Evolutionary conservation across 2,113 vertebrate species (phyloP).

Genomic region (Saguinus midas): DNA sequence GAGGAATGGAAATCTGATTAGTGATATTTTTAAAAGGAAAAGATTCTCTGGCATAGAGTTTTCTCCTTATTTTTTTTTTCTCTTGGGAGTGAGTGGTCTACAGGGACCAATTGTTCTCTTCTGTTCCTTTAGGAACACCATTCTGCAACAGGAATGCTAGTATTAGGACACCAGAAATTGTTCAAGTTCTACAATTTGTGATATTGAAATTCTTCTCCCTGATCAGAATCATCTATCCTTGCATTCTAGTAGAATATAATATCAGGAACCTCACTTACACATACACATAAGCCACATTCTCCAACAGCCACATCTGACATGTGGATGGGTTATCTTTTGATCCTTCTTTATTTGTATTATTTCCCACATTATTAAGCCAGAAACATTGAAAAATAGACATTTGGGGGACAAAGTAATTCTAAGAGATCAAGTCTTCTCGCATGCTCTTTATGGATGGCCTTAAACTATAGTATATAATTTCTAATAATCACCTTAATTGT

Average conservation of each 20-base stretch:
- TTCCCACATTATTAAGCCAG: not conserved
- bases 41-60: not conserved
- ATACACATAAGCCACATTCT: not conserved
- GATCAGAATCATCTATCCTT: not conserved
- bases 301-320: not conserved
- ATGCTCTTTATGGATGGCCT: not conserved
- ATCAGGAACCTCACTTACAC: not conserved
- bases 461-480: not conserved
- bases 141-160: not conserved
- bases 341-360: not conserved
- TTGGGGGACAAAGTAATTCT: not conserved
- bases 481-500: conserved; percentile 28
- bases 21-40: not conserved
- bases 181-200: not conserved
- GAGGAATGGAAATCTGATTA: not conserved
- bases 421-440: not conserved
- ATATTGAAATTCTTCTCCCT: not conserved
- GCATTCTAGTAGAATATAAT: not conserved
- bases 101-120: not conserved
- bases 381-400: not conserved
- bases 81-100: not conserved
- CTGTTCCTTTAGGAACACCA: not conserved
- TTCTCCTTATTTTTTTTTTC: not conserved
- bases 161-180: not conserved
- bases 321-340: not conserved